Evolutionary conservation across 2,113 vertebrate genomes (phyloP).

Genomic region (Myotis davidii): DNA sequence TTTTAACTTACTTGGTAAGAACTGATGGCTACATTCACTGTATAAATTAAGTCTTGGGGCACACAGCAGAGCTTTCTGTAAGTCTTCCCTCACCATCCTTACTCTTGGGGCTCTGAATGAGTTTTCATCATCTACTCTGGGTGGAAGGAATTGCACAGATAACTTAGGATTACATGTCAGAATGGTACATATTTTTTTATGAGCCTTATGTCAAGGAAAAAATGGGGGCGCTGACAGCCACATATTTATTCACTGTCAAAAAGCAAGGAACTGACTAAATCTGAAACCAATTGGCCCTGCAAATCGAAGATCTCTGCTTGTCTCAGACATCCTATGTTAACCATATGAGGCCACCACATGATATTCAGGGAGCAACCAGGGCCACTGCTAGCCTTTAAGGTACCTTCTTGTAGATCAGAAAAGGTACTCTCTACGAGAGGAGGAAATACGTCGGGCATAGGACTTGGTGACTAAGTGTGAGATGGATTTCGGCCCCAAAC

Average conservation of each 20-base stretch:
- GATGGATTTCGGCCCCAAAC: not conserved
- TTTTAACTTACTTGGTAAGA: not conserved
- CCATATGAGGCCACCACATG: not conserved
- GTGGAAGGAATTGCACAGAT: not conserved
- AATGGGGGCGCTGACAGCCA: not conserved
- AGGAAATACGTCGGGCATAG: not conserved
- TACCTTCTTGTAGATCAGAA: not conserved
- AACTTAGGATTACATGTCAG: not conserved
- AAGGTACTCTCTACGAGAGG: not conserved
- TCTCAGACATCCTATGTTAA: not conserved
- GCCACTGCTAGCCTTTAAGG: not conserved
- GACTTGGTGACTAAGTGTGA: not conserved
- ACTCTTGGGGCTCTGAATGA: not conserved
- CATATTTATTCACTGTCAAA: not conserved
- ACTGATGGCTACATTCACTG: not conserved
- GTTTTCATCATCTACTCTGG: not conserved
- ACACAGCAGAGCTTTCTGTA: not conserved
- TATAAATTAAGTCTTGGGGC: not conserved
- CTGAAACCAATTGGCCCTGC: not conserved
- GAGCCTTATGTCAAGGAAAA: constrained; percentile 1
- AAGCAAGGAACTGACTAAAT: constrained; percentile 32
- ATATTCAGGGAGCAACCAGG: not conserved
- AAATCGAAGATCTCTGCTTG: not conserved
- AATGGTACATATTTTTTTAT: not conserved
- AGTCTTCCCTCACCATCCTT: not conserved